Percentiles rank a stretch among this genome's conserved stretches.
These are phyloP conservation scores for Mormyrus lacerda DNA, from an alignment of 2,113 vertebrate genomes.

Conservation along the genomic window DNA sequence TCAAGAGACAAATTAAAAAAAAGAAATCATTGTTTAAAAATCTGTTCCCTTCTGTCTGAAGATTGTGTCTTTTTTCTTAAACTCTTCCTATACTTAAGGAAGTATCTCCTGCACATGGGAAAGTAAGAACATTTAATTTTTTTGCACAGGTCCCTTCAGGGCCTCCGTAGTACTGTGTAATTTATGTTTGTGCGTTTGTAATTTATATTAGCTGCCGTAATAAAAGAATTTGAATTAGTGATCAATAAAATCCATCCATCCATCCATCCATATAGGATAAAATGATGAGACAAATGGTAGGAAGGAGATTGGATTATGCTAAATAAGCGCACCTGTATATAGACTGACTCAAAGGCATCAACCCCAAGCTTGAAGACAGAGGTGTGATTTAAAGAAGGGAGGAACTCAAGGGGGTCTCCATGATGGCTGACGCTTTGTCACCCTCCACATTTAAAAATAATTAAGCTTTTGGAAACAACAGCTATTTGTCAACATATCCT, in stretches of 20 bases:
- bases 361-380: background rate
- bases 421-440: background rate
- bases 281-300: background rate
- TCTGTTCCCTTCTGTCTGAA: background rate
- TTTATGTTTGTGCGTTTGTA: background rate
- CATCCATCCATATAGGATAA: background rate
- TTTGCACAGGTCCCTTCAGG: too few relatives aligned
- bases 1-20: background rate
- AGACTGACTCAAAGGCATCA: background rate
- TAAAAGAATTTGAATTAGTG: background rate
- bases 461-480: background rate
- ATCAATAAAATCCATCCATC: background rate
- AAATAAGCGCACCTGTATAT: background rate
- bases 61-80: background rate
- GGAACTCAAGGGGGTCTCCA: background rate
- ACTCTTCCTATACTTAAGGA: background rate
- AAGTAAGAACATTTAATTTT: too few relatives aligned
- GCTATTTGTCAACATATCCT: background rate
- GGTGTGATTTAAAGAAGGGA: background rate
- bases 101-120: too few relatives aligned
- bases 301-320: background rate
- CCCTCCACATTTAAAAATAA: background rate
- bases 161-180: background rate
- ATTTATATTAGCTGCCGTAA: too few relatives aligned
- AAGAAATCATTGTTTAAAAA: background rate